Evolutionary conservation across 2,113 vertebrate genomes (phyloP).

Genomic region (Atlantisia rogersi): DNA sequence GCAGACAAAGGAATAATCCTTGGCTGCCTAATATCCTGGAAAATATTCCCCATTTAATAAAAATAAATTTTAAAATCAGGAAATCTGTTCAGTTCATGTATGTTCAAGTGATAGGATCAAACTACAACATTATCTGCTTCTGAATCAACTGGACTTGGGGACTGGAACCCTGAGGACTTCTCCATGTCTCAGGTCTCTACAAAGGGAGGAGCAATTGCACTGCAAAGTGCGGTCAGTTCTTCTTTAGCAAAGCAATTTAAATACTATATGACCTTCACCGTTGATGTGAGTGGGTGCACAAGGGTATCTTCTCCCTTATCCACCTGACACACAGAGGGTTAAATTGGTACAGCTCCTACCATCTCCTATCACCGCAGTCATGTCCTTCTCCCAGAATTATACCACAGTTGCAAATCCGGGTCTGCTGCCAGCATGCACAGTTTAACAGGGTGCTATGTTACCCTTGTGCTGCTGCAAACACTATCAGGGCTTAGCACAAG

Average conservation of each 20-base stretch:
- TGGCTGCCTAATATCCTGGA: background rate
- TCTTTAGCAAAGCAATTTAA: background rate
- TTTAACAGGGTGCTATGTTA: background rate
- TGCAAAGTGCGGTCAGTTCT: background rate
- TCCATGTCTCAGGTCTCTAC: background rate
- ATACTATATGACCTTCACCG: background rate
- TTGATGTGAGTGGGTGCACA: background rate
- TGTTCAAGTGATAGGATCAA: background rate
- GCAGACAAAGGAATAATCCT: conserved; percentile 11
- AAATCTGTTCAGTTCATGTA: background rate
- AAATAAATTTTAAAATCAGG: background rate
- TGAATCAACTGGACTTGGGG: background rate
- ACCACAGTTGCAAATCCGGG: background rate
- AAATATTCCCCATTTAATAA: background rate
- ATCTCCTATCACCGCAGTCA: background rate
- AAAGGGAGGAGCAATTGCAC: background rate
- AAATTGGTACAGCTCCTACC: background rate
- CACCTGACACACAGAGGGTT: background rate
- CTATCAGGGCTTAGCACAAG: background rate
- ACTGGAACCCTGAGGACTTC: background rate
- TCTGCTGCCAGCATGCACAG: background rate
- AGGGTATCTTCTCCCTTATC: background rate
- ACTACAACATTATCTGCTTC: background rate
- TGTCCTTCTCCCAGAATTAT: background rate
- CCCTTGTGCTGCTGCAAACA: background rate